Evolutionary conservation across 2,113 vertebrate genomes (phyloP), one percentile per base, ranked within the genome.

Genomic region (Nyctereutes procyonoides): DNA sequence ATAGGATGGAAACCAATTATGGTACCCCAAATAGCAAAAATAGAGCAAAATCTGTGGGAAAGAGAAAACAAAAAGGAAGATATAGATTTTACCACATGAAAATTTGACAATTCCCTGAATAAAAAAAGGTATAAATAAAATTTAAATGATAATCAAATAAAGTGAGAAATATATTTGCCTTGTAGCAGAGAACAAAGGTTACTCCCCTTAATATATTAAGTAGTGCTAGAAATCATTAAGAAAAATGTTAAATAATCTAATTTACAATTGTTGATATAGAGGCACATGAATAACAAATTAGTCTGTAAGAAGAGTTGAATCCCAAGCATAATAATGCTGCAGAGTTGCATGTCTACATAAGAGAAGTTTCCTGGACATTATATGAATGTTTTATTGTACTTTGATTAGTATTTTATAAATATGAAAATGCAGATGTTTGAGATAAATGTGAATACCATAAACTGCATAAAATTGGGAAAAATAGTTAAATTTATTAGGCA

Each of bases 361-460:
- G 8, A 85, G 38, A 62, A 24, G 19, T 63, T 79, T n/a, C 22
- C 16, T 38, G 5, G 7, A 5, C 53, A 65, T 69, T 88, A 86
- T 56, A 62, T 95, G 30, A 87, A 76, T 58, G 63, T 85, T 94
- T 81, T 90, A 94, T 76, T 88, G 0, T 13, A 22, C 11, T 88
- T 71, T 93, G 35, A 17, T 95, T 76, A 92, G 9, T 82, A 56
- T 88, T 95, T 84, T 51, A 62, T 74, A 90, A 91, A 63, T 69
- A 63, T 56, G 4, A 90, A 92, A n/a, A 43, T 80, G 5, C 62
- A 84, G 56, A 63, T 88, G 17, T 1, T 63, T 67, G 8, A n/a
- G 1, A 80, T 88, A 67, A 74, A 76, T 32, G 32, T 14, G 14
- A n/a, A 71, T 55, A 71, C 56, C 20, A 90, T 24, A 71, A 90